Percentiles rank a stretch among this genome's conserved stretches.
These are phyloP conservation scores for Eulacestoma nigropectus DNA, from an alignment of 2,113 vertebrate genomes.

Conservation along the genomic window DNA sequence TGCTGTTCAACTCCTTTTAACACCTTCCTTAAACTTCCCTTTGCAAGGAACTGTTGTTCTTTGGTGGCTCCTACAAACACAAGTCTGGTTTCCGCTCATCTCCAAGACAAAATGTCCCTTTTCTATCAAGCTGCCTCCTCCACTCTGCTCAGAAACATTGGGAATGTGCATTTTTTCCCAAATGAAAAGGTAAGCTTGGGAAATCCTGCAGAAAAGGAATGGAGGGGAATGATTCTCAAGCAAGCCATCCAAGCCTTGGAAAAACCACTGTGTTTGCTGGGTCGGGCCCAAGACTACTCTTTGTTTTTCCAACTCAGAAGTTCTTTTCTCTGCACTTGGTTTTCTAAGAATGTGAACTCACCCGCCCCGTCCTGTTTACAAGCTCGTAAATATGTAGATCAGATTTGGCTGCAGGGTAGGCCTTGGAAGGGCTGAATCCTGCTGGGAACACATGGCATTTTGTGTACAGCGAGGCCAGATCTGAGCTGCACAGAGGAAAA, in stretches of 20 bases:
- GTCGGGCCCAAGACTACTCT: not conserved
- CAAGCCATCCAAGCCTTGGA: not conserved
- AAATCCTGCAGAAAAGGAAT: not conserved
- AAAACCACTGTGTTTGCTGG: conserved; percentile 28
- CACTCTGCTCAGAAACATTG: not conserved
- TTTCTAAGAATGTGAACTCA: conserved; percentile 68
- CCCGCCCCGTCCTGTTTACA: conserved; percentile 48
- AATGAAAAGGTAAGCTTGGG: not conserved
- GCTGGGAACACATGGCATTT: conserved; percentile 49
- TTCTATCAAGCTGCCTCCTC: not conserved
- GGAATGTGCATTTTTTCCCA: not conserved
- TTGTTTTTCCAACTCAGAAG: conserved; percentile 57
- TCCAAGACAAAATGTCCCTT: not conserved
- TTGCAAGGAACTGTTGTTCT: not conserved
- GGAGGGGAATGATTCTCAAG: not conserved
- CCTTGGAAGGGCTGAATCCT: conserved; percentile 44
- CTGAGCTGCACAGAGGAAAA: not conserved
- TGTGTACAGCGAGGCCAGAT: not conserved
- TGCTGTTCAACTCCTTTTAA: not conserved
- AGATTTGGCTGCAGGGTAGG: conserved; percentile 33
- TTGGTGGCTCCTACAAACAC: not conserved
- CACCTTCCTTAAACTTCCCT: not conserved
- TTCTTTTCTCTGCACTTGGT: conserved; percentile 42
- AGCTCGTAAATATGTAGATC: conserved; percentile 48
- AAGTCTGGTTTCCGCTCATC: not conserved